Evolutionary conservation across 1,140 invertebrate species (phyloP).

Genomic region (Lepidotrigona ventralis): DNA sequence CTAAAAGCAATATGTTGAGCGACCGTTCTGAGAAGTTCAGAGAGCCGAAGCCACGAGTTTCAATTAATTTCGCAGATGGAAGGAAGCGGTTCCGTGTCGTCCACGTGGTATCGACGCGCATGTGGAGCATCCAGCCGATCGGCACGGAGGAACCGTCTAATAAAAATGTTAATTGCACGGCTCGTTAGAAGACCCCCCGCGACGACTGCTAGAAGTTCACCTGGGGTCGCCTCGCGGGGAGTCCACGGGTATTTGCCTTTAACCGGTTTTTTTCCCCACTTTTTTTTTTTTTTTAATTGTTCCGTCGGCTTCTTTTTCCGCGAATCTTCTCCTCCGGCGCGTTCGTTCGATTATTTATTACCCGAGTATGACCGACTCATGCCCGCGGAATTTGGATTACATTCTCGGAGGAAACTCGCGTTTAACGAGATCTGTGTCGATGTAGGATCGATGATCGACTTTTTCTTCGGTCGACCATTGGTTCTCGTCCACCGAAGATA

Average conservation of each 20-base stretch:
- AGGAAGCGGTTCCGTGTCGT: constrained; percentile 49
- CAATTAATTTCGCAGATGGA: constrained; percentile 52
- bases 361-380: constrained; percentile 42
- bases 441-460: neutral
- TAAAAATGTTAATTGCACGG: constrained; percentile 80
- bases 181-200: constrained; percentile 79
- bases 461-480: too few relatives aligned
- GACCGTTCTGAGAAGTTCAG: neutral
- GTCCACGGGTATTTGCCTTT: constrained; percentile 75
- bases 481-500: too few relatives aligned
- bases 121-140: constrained; percentile 56
- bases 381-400: constrained; percentile 65
- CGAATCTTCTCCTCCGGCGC: constrained; percentile 33
- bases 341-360: constrained; percentile 74
- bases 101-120: constrained; percentile 56
- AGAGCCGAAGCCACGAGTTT: neutral
- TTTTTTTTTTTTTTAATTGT: neutral
- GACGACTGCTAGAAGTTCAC: constrained; percentile 76
- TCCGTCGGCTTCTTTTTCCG: constrained; percentile 35
- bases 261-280: constrained; percentile 34
- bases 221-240: constrained; percentile 77
- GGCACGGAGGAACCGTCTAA: constrained; percentile 67
- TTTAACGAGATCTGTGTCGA: constrained; percentile 41
- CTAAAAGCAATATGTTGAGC: neutral
- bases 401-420: constrained; percentile 13